Base-by-base conservation (phyloP, 2,888 invertebrate genomes). In the Podabrus alpinus region DNA sequence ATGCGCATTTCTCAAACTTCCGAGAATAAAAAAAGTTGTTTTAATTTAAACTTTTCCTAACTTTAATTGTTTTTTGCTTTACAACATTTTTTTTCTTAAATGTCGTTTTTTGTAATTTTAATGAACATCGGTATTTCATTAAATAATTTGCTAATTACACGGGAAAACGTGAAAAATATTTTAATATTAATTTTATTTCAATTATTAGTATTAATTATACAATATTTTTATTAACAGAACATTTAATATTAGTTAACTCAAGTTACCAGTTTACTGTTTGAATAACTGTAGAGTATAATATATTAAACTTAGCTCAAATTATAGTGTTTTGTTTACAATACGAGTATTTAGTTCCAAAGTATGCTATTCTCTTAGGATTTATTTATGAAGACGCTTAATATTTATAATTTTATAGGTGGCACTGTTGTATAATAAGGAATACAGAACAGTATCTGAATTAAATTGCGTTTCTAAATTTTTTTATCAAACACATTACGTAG, bases 1-100 rank as follows among this genome's bases (percentile, higher is more conserved):
- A 72, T 72, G 72, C 62, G 68, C 72, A 72, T 68, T 72, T 72
- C 67, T 68, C 29, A 72, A 72, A 68, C 71, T 71, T 72, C 24
- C 9, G 45, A 68, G 29, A 29, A 72, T 59, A 45, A 62, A 72
- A 71, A 72, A 68, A 72, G 72, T 72, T 61, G 67, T 59, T 62
- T 59, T 72, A 72, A 72, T 72, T 72, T 72, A 72, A 72, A 72
- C 67, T 72, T 72, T 66, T 16, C 61, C 17, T 62, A 72, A 72
- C 68, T 72, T 72, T 72, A 71, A 71, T 71, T 71, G 66, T 71
- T 71, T 71, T 71, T 71, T 71, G 21, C 71, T 24, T 66, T 66
- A 66, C 59, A 66, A 61, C 71, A 45, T 71, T 71, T 71, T 45
- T 60, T 45, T 21, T 66, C 24, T 70, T 64, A 70, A 70, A 66